These are phyloP conservation scores for Athalia rosae DNA, from an alignment of 2,888 invertebrate genomes.

Conservation along the genomic window DNA sequence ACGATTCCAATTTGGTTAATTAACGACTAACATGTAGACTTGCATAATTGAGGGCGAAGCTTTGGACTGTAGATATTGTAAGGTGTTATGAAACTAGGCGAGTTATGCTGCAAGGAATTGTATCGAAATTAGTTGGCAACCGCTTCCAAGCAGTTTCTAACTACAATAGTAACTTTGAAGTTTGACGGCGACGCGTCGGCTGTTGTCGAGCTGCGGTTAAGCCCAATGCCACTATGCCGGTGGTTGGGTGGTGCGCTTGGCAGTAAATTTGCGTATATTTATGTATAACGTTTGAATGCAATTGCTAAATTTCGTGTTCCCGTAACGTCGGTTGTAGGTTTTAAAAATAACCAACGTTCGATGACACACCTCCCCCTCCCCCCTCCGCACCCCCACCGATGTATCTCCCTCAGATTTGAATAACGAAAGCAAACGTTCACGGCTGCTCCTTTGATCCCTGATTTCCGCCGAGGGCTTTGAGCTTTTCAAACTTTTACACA, in stretches of 20 bases:
- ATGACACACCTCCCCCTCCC: no score
- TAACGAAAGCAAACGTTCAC: no score
- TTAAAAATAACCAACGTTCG: no score
- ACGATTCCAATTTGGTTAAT: constrained; percentile 35
- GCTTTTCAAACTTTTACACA: no score
- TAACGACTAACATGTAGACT: constrained; percentile 31
- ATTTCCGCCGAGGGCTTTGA: no score
- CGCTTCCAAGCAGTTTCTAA: constrained; percentile 35
- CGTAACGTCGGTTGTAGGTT: no score
- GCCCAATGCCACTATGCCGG: constrained; percentile 6
- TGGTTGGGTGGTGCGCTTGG: not conserved
- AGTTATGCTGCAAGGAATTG: constrained; percentile 43
- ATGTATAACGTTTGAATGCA: no score
- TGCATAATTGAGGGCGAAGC: not conserved
- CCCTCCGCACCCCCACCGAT: no score
- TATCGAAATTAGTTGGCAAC: constrained; percentile 44
- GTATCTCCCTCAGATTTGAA: no score
- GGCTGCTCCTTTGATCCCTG: no score
- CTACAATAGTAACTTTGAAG: constrained; percentile 38
- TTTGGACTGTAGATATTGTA: constrained; percentile 20
- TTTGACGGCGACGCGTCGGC: constrained; percentile 35
- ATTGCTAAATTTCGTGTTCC: no score
- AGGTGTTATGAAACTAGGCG: constrained; percentile 15
- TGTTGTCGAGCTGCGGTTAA: constrained; percentile 41
- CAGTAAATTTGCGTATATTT: constrained; percentile 11